phyloP scores from a whole-genome alignment of 2,888 invertebrate species.

The Pheosia gnoma region DNA sequence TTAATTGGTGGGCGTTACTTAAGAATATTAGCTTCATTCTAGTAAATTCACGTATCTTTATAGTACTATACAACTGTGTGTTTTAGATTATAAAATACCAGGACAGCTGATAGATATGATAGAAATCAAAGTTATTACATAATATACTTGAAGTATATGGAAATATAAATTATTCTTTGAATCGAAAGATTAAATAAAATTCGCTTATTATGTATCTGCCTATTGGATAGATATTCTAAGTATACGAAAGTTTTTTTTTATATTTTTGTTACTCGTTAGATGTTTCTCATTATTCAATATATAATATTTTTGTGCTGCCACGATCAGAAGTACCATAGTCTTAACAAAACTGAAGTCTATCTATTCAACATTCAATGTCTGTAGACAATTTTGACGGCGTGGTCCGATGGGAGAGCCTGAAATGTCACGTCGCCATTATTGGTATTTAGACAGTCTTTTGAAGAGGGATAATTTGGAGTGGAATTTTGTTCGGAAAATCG shows the following conservation, averaged over 20 bases:
- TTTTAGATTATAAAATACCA: constrained; percentile 41
- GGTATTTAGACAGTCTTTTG: too few species aligned
- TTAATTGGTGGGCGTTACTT: constrained; percentile 35
- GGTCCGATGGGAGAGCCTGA: too few species aligned
- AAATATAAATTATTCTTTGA: constrained; percentile 25
- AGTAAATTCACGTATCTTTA: constrained; percentile 33
- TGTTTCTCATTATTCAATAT: constrained; percentile 6
- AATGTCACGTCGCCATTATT: too few species aligned
- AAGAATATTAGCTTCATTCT: constrained; percentile 30
- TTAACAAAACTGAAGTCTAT: not conserved
- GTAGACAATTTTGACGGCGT: too few species aligned
- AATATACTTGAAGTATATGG: constrained; percentile 11
- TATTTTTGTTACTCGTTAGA: constrained; percentile 1
- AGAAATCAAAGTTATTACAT: constrained; percentile 29
- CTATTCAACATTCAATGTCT: too few species aligned
- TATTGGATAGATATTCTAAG: constrained; percentile 8
- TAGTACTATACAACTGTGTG: constrained; percentile 35
- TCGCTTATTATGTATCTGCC: constrained; percentile 9
- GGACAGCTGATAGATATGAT: constrained; percentile 22
- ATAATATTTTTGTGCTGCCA: not conserved
- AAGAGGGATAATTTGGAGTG: too few species aligned
- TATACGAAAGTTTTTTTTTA: not conserved
- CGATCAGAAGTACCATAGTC: not conserved
- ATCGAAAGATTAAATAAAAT: constrained; percentile 18
- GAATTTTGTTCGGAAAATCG: too few species aligned